These are phyloP conservation scores for Poeciliopsis gracilis DNA, from an alignment of 2,797 vertebrate genomes.

Conservation along the genomic window DNA sequence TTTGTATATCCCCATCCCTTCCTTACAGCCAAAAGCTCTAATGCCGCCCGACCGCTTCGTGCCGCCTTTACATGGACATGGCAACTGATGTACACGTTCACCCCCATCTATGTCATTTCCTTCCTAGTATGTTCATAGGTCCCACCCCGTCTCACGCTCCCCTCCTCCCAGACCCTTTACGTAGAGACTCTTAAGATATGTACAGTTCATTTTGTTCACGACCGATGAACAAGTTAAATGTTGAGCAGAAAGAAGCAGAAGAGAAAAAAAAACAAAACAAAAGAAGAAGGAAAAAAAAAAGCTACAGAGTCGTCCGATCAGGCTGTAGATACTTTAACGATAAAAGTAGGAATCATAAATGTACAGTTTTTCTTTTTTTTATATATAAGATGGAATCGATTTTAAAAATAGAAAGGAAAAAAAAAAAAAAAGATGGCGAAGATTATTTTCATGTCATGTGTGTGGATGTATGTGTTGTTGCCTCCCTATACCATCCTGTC, in stretches of 20 bases:
- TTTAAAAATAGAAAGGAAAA: slow-evolving; percentile 59
- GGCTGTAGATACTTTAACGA: slow-evolving; percentile 82
- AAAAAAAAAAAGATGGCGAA: slow-evolving; percentile 84
- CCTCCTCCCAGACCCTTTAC: slow-evolving; percentile 79
- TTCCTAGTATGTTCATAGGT: slow-evolving; percentile 97
- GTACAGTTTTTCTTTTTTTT: slow-evolving; percentile 79
- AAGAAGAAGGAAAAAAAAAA: slow-evolving; percentile 20
- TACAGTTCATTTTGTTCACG: slow-evolving; percentile 88
- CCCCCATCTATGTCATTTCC: slow-evolving; percentile 96
- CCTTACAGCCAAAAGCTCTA: slow-evolving; percentile 99
- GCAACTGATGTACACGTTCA: slow-evolving; percentile 99
- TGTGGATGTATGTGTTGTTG: slow-evolving; percentile 99
- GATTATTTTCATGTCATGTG: slow-evolving; percentile 98
- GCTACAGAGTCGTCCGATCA: slow-evolving; percentile 59
- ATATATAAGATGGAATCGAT: slow-evolving; percentile 60
- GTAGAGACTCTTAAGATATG: slow-evolving; percentile 88
- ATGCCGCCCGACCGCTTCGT: slow-evolving; percentile 99
- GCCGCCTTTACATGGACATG: slow-evolving; percentile 99
- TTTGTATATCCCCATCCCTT: slow-evolving; percentile 99
- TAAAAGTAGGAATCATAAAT: slow-evolving; percentile 74
- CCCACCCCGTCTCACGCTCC: slow-evolving; percentile 75
- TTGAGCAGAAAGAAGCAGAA: slow-evolving; percentile 31
- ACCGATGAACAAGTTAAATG: slow-evolving; percentile 63
- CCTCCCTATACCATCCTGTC: slow-evolving; percentile 94
- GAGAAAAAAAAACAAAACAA: slow-evolving; percentile 28